These are phyloP conservation scores for Drosophila kanapiae DNA, from an alignment of 1,140 invertebrate species.

Conservation along the genomic window DNA sequence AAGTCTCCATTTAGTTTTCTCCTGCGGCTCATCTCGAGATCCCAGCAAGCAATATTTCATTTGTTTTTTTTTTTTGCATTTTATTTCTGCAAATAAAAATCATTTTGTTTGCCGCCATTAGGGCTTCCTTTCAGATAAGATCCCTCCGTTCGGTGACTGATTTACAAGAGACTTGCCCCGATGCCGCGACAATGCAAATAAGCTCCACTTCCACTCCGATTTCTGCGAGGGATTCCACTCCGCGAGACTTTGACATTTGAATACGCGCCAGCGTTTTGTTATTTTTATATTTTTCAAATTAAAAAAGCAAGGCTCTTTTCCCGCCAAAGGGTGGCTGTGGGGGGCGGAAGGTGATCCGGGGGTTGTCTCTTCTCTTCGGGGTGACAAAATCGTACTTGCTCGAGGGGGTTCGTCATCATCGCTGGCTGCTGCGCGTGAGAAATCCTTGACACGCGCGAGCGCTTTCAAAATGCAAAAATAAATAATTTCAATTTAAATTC, in stretches of 20 bases:
- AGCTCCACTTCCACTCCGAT: conserved; percentile 8
- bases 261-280: conserved; percentile 61
- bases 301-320: conserved; percentile 69
- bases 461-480: conserved; percentile 83
- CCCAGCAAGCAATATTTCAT: not conserved
- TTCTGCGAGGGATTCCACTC: conserved; percentile 15
- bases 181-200: conserved; percentile 17
- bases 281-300: conserved; percentile 84
- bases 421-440: conserved; percentile 62
- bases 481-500: conserved; percentile 84
- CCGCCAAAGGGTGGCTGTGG: conserved; percentile 13
- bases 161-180: conserved; percentile 28
- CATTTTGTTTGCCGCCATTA: conserved; percentile 1
- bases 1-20: not conserved
- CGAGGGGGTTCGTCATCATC: conserved; percentile 40
- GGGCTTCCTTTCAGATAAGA: conserved; percentile 20
- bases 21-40: not conserved
- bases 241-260: conserved; percentile 71
- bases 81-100: conserved; percentile 14
- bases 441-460: conserved; percentile 79
- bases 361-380: conserved; percentile 16
- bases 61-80: not conserved
- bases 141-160: conserved; percentile 18
- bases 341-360: conserved; percentile 3
- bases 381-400: conserved; percentile 27